Percentiles rank a stretch among this genome's conserved stretches.
phyloP scores from a whole-genome alignment of 2,797 vertebrate genomes.

The Cryptoprocta ferox region DNA sequence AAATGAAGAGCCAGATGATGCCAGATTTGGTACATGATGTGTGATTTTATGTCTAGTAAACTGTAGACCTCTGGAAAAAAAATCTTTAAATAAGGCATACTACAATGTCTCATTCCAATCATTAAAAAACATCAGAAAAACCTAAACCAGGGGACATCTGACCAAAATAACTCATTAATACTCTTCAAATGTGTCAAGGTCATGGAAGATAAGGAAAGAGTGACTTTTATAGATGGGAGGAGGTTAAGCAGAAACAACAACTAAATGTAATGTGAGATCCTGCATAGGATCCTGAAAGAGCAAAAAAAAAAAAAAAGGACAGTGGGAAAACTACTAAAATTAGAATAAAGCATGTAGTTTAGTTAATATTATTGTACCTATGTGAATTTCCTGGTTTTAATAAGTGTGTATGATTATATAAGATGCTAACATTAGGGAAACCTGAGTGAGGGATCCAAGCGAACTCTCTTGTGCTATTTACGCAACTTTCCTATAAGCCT shows the following conservation, averaged over 20 bases:
- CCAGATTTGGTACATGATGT: background rate
- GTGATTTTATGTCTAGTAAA: background rate
- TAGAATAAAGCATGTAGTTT: background rate
- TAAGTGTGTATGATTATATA: background rate
- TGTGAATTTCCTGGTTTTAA: slow-evolving; percentile 26
- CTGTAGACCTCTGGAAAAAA: background rate
- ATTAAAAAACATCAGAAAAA: slow-evolving; percentile 8
- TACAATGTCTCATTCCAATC: background rate
- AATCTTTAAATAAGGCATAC: background rate
- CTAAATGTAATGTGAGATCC: background rate
- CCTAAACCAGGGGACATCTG: background rate
- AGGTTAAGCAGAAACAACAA: background rate
- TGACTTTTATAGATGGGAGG: slow-evolving; percentile 5
- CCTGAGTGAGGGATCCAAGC: background rate
- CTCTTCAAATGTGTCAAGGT: background rate
- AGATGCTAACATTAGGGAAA: background rate
- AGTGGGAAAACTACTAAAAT: background rate
- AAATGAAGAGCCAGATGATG: background rate
- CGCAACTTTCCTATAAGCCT: background rate
- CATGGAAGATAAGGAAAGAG: background rate
- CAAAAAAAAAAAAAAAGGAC: background rate
- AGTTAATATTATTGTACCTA: background rate
- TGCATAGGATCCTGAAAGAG: slow-evolving; percentile 24
- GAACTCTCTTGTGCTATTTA: background rate
- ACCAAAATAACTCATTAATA: background rate